These are phyloP conservation scores for Pollachius pollachius DNA, from an alignment of 2,113 vertebrate genomes.

Conservation along the genomic window DNA sequence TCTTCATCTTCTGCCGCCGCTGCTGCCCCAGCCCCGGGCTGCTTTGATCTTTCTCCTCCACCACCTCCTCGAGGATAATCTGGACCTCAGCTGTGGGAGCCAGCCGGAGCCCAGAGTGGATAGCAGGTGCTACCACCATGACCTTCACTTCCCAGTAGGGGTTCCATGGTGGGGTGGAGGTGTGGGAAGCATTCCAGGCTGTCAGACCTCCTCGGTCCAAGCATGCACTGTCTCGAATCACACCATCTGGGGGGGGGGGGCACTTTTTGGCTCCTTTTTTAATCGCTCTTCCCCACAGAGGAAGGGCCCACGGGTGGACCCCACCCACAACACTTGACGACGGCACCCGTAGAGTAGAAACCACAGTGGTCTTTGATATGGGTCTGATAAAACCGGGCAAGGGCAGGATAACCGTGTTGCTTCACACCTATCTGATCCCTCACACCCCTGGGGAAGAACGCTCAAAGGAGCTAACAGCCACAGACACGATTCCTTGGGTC, in stretches of 20 bases:
- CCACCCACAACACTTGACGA: slow-evolving; percentile 47
- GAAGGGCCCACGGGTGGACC: slow-evolving; percentile 38
- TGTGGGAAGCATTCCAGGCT: slow-evolving; percentile 50
- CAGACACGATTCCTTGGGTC: neutral
- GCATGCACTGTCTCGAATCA: slow-evolving; percentile 58
- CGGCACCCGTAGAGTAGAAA: slow-evolving; percentile 14
- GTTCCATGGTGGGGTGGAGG: no score
- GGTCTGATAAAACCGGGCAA: slow-evolving; percentile 18
- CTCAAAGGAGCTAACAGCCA: slow-evolving; percentile 5
- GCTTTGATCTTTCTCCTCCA: slow-evolving; percentile 54
- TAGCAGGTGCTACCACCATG: slow-evolving; percentile 59
- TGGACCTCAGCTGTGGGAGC: slow-evolving; percentile 49
- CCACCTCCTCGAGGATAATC: slow-evolving; percentile 28
- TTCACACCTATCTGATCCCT: slow-evolving; percentile 45
- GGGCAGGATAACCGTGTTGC: slow-evolving; percentile 28
- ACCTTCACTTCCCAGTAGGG: slow-evolving; percentile 54
- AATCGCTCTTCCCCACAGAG: slow-evolving; percentile 17
- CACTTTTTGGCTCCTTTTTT: slow-evolving; percentile 29
- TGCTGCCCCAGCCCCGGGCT: no score
- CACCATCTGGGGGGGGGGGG: slow-evolving; percentile 55
- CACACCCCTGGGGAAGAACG: slow-evolving; percentile 41
- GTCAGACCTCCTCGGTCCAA: slow-evolving; percentile 48
- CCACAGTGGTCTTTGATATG: slow-evolving; percentile 23
- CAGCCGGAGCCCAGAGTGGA: slow-evolving; percentile 45
- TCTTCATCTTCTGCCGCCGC: slow-evolving; percentile 31